Base-by-base conservation (phyloP, 2,797 vertebrate genomes). In the Xenentodon cancila region DNA sequence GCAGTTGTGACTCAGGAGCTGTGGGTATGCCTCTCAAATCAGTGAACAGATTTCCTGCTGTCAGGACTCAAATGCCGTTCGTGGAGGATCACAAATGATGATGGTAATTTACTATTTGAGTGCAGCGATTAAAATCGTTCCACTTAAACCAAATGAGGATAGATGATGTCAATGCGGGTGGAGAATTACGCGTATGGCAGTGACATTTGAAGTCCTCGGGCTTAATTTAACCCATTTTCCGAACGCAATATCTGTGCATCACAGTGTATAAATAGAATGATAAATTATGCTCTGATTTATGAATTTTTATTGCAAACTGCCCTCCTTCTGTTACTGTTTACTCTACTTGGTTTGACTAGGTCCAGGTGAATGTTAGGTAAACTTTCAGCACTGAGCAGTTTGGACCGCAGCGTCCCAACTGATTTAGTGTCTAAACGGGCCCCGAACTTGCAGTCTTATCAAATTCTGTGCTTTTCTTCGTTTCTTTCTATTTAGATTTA, bases 1-100 rank as follows among this genome's bases (percentile, higher is more conserved):
- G 37, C 5, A 8, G 19, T 44, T 78, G 45, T 52, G 57, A 66
- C 48, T 73, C 53, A 45, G 45, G 20, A 21, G 9, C 37, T 15
- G 37, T 40, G 37, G 37, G 11, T 15, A 13, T 3, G 37, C 4
- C 37, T 40, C 37, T 40, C 53, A 45, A 19, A 32, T 58, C 55
- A 16, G 15, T 9, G 44, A 32, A 25, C 43, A 27, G 15, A 34
- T 19, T 9, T 51, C 49, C 7, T 32, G 1, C 49, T 40, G 34
- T 42, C 12, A 15, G n/a, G 34, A 22, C 20, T 42, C 32, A 11
- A 25, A 47, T 42, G 58, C 7, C 42, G 13, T 0, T 47, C 48
- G 22, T 61, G 58, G 25, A 25, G 34, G 0, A 18, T 30, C 43
- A 53, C 44, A 53, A 59, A 53, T 21, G 9, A 1, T 60, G 30